Evolutionary conservation across 2,888 invertebrate genomes (phyloP).

Genomic region (Mechanitis messenoides): DNA sequence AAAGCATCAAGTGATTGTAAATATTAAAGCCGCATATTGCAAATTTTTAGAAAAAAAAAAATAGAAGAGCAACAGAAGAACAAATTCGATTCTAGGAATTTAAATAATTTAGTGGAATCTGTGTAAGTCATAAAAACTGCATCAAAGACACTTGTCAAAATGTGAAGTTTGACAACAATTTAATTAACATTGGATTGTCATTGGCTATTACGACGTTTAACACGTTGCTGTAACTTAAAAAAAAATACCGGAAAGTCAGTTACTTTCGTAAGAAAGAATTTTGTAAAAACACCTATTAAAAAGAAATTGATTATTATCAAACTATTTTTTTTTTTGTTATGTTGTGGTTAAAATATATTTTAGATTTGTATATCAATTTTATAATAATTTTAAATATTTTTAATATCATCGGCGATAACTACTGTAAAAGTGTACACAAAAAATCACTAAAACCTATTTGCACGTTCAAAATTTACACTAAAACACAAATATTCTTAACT

Average conservation of each 20-base stretch:
- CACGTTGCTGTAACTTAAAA: slow-evolving; percentile 50
- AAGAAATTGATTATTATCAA: slow-evolving; percentile 13
- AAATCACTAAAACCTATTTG: too few relatives aligned
- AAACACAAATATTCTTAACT: slow-evolving; percentile 14
- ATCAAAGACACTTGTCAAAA: slow-evolving; percentile 20
- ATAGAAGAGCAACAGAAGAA: too few relatives aligned
- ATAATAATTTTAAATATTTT: too few relatives aligned
- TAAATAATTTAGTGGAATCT: slow-evolving; percentile 10
- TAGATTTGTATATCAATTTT: too few relatives aligned
- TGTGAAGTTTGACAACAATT: slow-evolving; percentile 51
- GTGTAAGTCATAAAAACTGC: slow-evolving; percentile 11
- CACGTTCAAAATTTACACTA: slow-evolving; percentile 10
- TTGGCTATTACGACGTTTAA: slow-evolving; percentile 55
- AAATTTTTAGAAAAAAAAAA: too few relatives aligned
- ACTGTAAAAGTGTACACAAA: too few relatives aligned
- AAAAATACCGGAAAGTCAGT: slow-evolving; percentile 57
- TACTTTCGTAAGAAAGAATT: slow-evolving; percentile 32
- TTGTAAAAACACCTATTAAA: slow-evolving; percentile 21
- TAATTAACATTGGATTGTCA: slow-evolving; percentile 64
- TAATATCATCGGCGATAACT: too few relatives aligned
- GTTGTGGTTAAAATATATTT: too few relatives aligned
- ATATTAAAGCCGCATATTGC: too few relatives aligned
- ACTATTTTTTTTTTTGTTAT: too few relatives aligned
- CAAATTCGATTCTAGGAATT: too few relatives aligned
- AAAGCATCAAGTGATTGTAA: too few relatives aligned